Evolutionary conservation across 2,113 vertebrate genomes (phyloP), one percentile per base, ranked within the genome.

Genomic region (Tupaia tana): DNA sequence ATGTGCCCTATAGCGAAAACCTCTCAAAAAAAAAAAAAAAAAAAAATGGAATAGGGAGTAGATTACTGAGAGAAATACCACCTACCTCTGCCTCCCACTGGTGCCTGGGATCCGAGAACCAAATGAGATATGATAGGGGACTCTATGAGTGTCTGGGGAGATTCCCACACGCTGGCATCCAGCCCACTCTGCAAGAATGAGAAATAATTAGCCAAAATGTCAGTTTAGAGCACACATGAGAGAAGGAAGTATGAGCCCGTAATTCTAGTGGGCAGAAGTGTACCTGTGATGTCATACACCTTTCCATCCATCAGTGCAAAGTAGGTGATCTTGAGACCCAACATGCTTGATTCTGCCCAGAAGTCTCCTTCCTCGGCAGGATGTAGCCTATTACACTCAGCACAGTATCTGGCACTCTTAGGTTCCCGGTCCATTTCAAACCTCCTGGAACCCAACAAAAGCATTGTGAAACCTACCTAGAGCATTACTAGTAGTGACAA

Each of bases 311-410:
- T 99, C 93, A 99, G 98, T 54, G 99, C 99, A 82, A 99, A 99
- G 97, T 99, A 99, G 20, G 99, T 99, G 98, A 99, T 99, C 71
- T 99, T 99, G 82, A 99, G 98, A 54, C 99, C 99, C 94, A 99
- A 97, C 99, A 99, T 99, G 97, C 99, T 99, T 66, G 99, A 99
- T 96, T 99, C 99, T 0, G 99, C 99, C 99, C 99, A 99, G 93
- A 99, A 98, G 97, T 99, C 99, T 0, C 99, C 99, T 91, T 99
- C 99, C 93, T 99, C 99, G 0, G 99, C 99, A 0, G 99, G 98
- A 93, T 99, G 99, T 96, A 98, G 98, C 73, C 97, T 98, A n/a
- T 98, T 99, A 79, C 99, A 99, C 95, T 99, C 98, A 0, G 98
- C 99, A 85, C 99, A 99, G 96, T 99, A 99, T 19, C 99, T 98